Conservation (phyloP, 2,888 invertebrate genomes). For the Lacanobia oleracea region DNA sequence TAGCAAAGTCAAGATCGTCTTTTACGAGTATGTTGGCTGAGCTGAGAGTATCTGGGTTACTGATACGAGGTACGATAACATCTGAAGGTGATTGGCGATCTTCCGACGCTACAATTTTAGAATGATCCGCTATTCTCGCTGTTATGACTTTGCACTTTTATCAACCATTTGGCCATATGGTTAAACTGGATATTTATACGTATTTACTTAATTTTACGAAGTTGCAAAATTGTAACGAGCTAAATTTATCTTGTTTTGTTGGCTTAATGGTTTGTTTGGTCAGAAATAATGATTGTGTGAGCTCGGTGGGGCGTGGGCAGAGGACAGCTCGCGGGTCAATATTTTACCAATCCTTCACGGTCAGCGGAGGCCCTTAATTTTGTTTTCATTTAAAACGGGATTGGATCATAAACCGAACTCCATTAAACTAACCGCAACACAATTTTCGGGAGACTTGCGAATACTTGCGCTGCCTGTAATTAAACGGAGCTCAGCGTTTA, state of each 20-base stretch:
- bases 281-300: slow-evolving; percentile 34
- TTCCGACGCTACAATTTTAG: slow-evolving; percentile 12
- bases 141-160: slow-evolving; percentile 9
- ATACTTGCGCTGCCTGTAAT: slow-evolving; percentile 68
- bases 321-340: slow-evolving; percentile 31
- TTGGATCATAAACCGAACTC: slow-evolving; percentile 49
- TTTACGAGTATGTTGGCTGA: slow-evolving; percentile 47
- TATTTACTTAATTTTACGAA: slow-evolving; percentile 3
- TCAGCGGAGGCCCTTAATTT: slow-evolving; percentile 39
- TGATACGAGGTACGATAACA: slow-evolving; percentile 54
- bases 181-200: slow-evolving; percentile 1
- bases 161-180: slow-evolving; percentile 6
- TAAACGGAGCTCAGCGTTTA: slow-evolving; percentile 64
- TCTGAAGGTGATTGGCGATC: slow-evolving; percentile 49
- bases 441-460: slow-evolving; percentile 68
- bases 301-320: neutral
- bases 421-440: slow-evolving; percentile 62
- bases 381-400: slow-evolving; percentile 51
- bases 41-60: slow-evolving; percentile 58
- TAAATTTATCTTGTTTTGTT: slow-evolving; percentile 39
- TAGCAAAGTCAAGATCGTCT: slow-evolving; percentile 68
- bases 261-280: slow-evolving; percentile 35
- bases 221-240: slow-evolving; percentile 21
- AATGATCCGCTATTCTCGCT: neutral
- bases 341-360: slow-evolving; percentile 56